A percentile compares a stretch with the other conserved stretches of the same genome.
These are phyloP conservation scores for Zoanthus gigantus DNA, from an alignment of 92 coral and sea anemone species.

Conservation along the genomic window DNA sequence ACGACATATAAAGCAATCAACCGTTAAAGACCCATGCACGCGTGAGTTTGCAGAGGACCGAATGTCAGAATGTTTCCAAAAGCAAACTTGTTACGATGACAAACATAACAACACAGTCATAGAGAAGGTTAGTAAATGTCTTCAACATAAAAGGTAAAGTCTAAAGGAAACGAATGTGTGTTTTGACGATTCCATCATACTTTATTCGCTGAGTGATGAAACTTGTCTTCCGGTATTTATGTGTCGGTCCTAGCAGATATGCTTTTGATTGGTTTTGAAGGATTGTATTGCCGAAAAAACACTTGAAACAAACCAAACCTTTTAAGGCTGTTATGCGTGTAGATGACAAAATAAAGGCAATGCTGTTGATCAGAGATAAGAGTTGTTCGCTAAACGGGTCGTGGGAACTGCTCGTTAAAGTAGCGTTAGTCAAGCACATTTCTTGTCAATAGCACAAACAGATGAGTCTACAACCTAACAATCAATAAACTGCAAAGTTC, in stretches of 20 bases:
- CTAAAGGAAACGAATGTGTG: background rate
- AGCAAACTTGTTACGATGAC: conserved; percentile 17
- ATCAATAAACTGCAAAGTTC: background rate
- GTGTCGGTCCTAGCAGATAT: conserved; percentile 3
- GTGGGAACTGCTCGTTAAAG: background rate
- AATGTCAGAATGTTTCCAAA: background rate
- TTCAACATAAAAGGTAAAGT: background rate
- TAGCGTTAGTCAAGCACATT: background rate
- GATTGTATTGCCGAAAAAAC: conserved; percentile 20
- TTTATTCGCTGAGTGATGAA: conserved; percentile 18
- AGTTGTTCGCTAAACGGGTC: background rate
- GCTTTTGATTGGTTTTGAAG: conserved; percentile 11
- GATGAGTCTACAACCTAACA: background rate
- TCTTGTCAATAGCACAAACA: conserved; percentile 13
- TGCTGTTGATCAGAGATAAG: conserved; percentile 25
- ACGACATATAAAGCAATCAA: background rate
- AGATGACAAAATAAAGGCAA: conserved; percentile 2
- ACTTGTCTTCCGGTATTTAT: background rate
- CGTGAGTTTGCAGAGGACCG: background rate
- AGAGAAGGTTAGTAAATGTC: conserved; percentile 9
- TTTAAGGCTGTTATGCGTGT: conserved; percentile 6
- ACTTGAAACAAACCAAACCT: conserved; percentile 15
- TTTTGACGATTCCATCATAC: background rate
- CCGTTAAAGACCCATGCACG: background rate
- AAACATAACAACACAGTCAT: background rate